These are phyloP conservation scores for Ennomos quercinarius DNA, from an alignment of 2,888 invertebrate species.

Conservation along the genomic window DNA sequence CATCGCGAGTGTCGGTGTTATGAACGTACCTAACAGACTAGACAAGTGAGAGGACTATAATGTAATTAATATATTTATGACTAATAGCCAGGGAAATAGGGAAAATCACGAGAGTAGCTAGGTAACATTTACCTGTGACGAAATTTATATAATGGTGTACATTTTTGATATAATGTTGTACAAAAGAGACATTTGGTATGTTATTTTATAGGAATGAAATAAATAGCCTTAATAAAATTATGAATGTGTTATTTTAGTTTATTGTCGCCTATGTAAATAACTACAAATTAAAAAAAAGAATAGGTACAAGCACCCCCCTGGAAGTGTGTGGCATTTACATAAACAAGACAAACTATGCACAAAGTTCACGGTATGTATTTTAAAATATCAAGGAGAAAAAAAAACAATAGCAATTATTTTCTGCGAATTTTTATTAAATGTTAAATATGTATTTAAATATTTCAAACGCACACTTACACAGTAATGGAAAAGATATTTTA, in stretches of 20 bases:
- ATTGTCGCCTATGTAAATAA: not conserved
- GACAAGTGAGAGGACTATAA: slow-evolving; percentile 78
- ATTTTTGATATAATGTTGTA: slow-evolving; percentile 86
- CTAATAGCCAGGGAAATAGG: slow-evolving; percentile 70
- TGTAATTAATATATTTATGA: slow-evolving; percentile 75
- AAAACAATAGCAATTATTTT: slow-evolving; percentile 28
- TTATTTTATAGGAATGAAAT: slow-evolving; percentile 87
- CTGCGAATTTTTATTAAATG: slow-evolving; percentile 67
- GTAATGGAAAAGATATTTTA: slow-evolving; percentile 56
- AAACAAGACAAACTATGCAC: too few species aligned
- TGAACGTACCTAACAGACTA: slow-evolving; percentile 68
- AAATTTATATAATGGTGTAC: slow-evolving; percentile 86
- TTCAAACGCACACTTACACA: slow-evolving; percentile 60
- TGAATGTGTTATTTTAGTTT: slow-evolving; percentile 51
- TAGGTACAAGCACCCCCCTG: too few species aligned
- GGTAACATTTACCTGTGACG: slow-evolving; percentile 84
- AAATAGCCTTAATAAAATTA: slow-evolving; percentile 83
- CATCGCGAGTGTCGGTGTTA: slow-evolving; percentile 47
- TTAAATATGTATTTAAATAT: slow-evolving; percentile 57
- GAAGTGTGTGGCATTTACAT: too few species aligned
- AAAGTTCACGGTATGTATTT: not conserved
- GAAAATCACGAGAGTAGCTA: slow-evolving; percentile 71
- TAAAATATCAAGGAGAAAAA: not conserved
- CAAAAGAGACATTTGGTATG: slow-evolving; percentile 87
- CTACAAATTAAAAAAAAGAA: too few species aligned